Evolutionary conservation across 2,888 invertebrate genomes (phyloP).

Genomic region (Epinotia demarniana): DNA sequence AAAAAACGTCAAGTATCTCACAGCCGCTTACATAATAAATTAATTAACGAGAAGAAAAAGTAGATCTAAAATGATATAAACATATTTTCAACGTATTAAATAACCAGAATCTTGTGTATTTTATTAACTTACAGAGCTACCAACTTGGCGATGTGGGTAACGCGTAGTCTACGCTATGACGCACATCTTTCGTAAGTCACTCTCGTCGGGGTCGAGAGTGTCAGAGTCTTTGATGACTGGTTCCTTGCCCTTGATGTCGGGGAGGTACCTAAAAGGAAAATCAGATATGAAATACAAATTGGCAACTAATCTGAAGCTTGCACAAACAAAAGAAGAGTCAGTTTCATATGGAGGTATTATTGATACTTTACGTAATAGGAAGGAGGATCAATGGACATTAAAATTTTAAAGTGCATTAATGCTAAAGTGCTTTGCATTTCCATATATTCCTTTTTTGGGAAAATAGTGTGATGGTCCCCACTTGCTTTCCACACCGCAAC

Average conservation of each 20-base stretch:
- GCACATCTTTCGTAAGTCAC: slow-evolving; percentile 60
- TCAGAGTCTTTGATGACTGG: slow-evolving; percentile 64
- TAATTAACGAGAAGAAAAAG: neutral
- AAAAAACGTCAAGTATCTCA: neutral
- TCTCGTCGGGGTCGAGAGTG: slow-evolving; percentile 71
- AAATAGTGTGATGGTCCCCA: too few relatives aligned
- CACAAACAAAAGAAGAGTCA: too few relatives aligned
- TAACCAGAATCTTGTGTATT: neutral
- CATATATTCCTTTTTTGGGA: too few relatives aligned
- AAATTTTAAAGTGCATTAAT: too few relatives aligned
- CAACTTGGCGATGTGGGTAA: neutral
- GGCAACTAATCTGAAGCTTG: too few relatives aligned
- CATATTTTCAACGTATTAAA: neutral
- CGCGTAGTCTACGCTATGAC: slow-evolving; percentile 46
- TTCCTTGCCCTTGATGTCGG: slow-evolving; percentile 53
- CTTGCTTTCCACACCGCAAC: too few relatives aligned
- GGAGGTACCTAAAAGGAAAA: slow-evolving; percentile 23
- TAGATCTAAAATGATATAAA: neutral
- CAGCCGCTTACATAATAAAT: neutral
- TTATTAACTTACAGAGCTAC: neutral
- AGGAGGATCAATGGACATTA: too few relatives aligned
- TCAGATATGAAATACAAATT: too few relatives aligned
- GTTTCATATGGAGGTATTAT: too few relatives aligned
- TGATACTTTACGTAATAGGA: too few relatives aligned
- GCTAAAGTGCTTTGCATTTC: too few relatives aligned